Base-by-base conservation (phyloP, 2,888 invertebrate species). In the Ornithoptera priamus region DNA sequence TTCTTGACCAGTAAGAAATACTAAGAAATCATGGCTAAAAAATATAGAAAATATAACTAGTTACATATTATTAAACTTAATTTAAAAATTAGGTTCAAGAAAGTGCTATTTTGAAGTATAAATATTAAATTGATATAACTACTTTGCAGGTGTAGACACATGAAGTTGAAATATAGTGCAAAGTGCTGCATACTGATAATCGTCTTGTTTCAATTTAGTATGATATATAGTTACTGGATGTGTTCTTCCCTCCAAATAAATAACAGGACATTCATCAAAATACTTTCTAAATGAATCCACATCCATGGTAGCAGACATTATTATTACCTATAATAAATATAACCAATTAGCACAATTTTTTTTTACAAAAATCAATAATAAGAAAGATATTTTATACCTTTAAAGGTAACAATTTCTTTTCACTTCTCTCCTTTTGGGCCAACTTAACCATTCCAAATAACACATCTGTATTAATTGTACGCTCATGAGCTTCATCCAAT, bases 281-380 rank as follows among this genome's bases (percentile, higher is more conserved):
- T 98, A 99, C 73, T 94, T 93, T 53, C 96, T 95, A 86, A 99
- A 99, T 80, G 97, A 96, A 85, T 98, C 97, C 12, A 98, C 97
- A 88, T 99, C 97, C 97, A 99, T 98, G 18, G 99, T 99, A 0
- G 99, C 99, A 0, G 98, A 99, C 95, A 98, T 98, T 63, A 98
- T 93, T 53, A 99, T 94, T 30, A 97, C 89, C 96, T 96, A 82
- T 64, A 93, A 87, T 68, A 69, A 73, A 65, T 68, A 15, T 30
- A 66, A 20, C n/a, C 57, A 61, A 39, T 59, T 62, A 69, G 57
- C 22, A 62, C 46, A 17, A 36, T 46, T 36, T 7, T 50, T 36
- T 12, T 59, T 24, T 42, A 64, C 36, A 24, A 58, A 30, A 39
- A 50, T 2, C 24, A 62, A 57, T 61, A 60, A 20, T 15, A 42